phyloP scores from a whole-genome alignment of 1,140 invertebrate genomes.

The Chironomus tepperi region DNA sequence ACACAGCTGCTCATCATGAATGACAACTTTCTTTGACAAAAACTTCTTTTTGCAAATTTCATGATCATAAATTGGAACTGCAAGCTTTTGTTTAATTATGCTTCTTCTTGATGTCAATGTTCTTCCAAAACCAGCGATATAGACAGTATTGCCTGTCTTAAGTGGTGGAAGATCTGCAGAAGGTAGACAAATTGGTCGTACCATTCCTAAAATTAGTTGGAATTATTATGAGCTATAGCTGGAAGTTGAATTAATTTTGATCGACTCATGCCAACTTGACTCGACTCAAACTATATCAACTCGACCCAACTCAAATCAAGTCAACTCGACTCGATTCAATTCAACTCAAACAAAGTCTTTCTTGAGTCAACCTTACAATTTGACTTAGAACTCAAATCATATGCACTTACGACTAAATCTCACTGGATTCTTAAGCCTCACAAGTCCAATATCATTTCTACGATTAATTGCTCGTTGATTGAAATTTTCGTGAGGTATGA shows the following conservation, averaged over 20 bases:
- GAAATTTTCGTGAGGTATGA: constrained; percentile 41
- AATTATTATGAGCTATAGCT: too few relatives aligned
- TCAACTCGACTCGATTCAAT: too few relatives aligned
- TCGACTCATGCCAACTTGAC: too few relatives aligned
- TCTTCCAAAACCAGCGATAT: constrained; percentile 59
- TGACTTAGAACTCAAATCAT: too few relatives aligned
- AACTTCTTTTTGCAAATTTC: constrained; percentile 43
- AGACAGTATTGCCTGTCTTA: constrained; percentile 36
- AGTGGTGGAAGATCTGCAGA: constrained; percentile 28
- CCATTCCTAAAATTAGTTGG: constrained; percentile 37
- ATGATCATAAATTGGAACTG: constrained; percentile 43
- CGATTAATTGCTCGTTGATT: constrained; percentile 31
- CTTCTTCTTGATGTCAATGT: constrained; percentile 40
- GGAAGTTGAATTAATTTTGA: too few relatives aligned
- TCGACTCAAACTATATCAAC: too few relatives aligned
- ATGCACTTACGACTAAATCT: constrained; percentile 34
- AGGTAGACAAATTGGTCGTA: constrained; percentile 50
- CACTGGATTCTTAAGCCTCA: constrained; percentile 39
- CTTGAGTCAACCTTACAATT: too few relatives aligned
- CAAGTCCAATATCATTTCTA: constrained; percentile 43
- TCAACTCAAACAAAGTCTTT: too few relatives aligned
- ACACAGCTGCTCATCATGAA: constrained; percentile 47
- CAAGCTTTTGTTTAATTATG: constrained; percentile 49
- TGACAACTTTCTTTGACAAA: constrained; percentile 30
- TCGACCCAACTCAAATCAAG: too few relatives aligned